Base-by-base conservation (phyloP, 2,888 invertebrate genomes). In the Atrina japonica region DNA sequence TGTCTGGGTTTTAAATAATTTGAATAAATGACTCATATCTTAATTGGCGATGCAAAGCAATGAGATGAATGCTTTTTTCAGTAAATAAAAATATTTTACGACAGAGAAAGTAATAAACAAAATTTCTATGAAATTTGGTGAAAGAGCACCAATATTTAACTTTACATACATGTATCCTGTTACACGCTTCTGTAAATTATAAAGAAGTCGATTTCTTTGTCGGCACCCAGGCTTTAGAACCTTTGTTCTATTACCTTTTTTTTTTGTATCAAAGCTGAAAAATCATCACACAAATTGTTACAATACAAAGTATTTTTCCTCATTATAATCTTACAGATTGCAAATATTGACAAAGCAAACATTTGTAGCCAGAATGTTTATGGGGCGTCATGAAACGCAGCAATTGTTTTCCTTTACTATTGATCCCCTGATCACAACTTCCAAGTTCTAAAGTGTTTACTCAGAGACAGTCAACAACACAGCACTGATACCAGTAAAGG, bases 311-410 rank as follows among this genome's bases (percentile, higher is more conserved):
- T 52, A 52, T 52, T 52, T 52, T 23, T 52, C 52, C 14, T 25
- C 52, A 27, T 23, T 18, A 25, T 52, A 27, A 18, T 52, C 25
- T 25, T 14, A 25, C 21, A 27, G 25, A 23, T 27, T 25, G 30
- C 23, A 61, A 61, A 61, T 72, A 64, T 72, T 67, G 66, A 67
- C 71, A 49, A 5, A 58, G 63, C 43, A 58, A 66, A 72, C 64
- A 72, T 52, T 29, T 14, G 52, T 47, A 43, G 56, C 27, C 61
- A 61, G 43, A n/a, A 45, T 61, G 60, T 72, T 64, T 61, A 72
- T 66, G 58, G 66, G 49, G 41, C 50, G 71, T 56, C 66, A 72
- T 66, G 66, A 49, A 67, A 58, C 29, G 23, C 35, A 23, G 11
- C 45, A 14, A 64, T 67, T 72, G 67, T 67, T 67, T 56, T 72